phyloP scores from a whole-genome alignment of 2,888 invertebrate genomes.

The Cybosia mesomella region DNA sequence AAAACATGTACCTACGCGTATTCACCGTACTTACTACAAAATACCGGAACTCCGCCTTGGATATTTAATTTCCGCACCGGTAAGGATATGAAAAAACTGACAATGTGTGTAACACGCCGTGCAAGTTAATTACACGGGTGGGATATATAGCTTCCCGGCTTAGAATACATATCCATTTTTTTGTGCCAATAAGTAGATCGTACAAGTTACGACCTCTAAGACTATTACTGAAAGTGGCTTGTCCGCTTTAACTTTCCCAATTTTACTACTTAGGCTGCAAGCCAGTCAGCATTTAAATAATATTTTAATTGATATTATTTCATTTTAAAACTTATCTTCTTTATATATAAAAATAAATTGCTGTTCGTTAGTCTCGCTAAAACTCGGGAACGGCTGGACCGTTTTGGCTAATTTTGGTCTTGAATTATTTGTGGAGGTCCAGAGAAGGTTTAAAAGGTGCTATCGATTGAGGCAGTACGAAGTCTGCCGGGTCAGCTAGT shows the following conservation, averaged over 20 bases:
- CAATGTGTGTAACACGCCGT: not conserved
- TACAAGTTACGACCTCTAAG: not conserved
- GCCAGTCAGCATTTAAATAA: too few relatives aligned
- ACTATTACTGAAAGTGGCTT: not conserved
- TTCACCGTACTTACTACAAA: not conserved
- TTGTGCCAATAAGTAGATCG: not conserved
- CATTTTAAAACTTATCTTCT: too few relatives aligned
- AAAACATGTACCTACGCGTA: not conserved
- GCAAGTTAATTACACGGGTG: not conserved
- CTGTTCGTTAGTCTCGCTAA: too few relatives aligned
- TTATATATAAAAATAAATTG: too few relatives aligned
- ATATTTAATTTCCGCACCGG: not conserved
- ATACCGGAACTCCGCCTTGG: slow-evolving; percentile 2
- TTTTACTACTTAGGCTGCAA: too few relatives aligned
- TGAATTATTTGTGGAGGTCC: too few relatives aligned
- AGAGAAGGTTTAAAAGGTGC: too few relatives aligned
- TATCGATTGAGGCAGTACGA: too few relatives aligned
- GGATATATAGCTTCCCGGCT: not conserved
- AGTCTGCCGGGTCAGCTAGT: too few relatives aligned
- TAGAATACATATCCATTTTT: not conserved
- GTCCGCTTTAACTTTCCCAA: not conserved
- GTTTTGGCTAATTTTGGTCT: too few relatives aligned
- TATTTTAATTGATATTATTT: too few relatives aligned
- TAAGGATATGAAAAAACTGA: not conserved
- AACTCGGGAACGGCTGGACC: too few relatives aligned